phyloP scores from a whole-genome alignment of 2,113 vertebrate species.

The Microcebus griseorufus region DNA sequence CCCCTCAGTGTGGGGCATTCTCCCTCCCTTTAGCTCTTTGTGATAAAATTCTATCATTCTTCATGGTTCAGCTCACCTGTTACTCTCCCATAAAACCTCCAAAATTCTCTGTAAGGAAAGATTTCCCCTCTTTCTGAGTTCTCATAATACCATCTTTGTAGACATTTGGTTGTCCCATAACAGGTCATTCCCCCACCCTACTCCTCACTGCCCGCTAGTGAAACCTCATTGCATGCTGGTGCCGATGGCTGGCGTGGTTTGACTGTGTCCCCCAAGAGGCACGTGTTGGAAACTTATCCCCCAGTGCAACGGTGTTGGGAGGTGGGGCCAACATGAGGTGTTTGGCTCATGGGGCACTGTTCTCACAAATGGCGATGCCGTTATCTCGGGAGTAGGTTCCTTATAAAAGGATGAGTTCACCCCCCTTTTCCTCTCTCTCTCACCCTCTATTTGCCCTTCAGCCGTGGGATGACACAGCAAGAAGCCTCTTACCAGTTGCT shows the following conservation, averaged over 20 bases:
- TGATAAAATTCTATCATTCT: neutral
- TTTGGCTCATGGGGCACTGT: neutral
- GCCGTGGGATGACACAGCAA: neutral
- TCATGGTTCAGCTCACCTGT: neutral
- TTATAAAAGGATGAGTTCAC: neutral
- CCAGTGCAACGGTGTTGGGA: neutral
- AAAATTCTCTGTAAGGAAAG: neutral
- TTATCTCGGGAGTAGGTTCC: neutral
- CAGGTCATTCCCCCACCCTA: neutral
- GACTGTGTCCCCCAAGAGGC: neutral
- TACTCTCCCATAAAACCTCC: neutral
- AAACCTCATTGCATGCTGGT: neutral
- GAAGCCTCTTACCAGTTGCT: neutral
- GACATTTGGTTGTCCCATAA: neutral
- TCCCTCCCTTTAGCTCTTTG: neutral
- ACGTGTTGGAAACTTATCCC: neutral
- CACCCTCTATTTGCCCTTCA: neutral
- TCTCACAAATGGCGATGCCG: neutral
- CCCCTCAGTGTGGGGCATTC: neutral
- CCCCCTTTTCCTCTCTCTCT: neutral
- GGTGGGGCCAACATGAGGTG: neutral
- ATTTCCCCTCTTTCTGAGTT: neutral
- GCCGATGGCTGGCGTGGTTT: neutral
- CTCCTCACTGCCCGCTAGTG: neutral
- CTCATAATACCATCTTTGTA: neutral